Percentiles rank a stretch among this genome's conserved stretches.
Conservation (phyloP, 2,113 vertebrate species). For the Chascanopsetta lugubris region DNA sequence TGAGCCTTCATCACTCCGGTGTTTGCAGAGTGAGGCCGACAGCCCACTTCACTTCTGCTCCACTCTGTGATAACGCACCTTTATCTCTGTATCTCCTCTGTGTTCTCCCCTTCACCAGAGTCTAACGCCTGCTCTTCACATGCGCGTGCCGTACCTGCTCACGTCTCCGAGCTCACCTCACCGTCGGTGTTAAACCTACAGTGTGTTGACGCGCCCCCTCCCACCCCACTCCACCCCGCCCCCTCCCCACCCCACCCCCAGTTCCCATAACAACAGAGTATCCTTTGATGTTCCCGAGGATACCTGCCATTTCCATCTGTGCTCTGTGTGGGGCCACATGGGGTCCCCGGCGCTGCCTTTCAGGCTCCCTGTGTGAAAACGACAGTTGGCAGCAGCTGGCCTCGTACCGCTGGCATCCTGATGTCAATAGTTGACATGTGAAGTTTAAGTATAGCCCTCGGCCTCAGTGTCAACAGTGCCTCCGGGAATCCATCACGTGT, state of each 20-base stretch:
- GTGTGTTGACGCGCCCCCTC: background rate
- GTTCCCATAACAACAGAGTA: conserved; percentile 33
- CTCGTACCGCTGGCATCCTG: conserved; percentile 23
- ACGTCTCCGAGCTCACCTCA: conserved; percentile 1
- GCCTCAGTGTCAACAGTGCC: conserved; percentile 13
- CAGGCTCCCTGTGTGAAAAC: background rate
- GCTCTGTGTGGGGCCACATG: background rate
- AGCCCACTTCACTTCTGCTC: too few species aligned
- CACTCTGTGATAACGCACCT: conserved; percentile 39
- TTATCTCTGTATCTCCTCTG: conserved; percentile 24
- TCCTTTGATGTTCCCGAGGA: background rate
- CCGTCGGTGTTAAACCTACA: background rate
- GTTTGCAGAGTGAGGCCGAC: background rate
- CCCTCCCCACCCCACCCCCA: background rate
- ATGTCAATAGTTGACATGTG: conserved; percentile 5
- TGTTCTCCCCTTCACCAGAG: background rate
- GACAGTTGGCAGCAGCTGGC: conserved; percentile 4
- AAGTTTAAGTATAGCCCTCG: conserved; percentile 15
- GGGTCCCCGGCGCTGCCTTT: background rate
- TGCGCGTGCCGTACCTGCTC: background rate
- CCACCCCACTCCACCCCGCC: too few species aligned
- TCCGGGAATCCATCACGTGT: conserved; percentile 17
- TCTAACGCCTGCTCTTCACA: background rate
- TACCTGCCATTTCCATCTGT: conserved; percentile 1
- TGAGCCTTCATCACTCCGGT: background rate